Evolutionary conservation across 2,797 vertebrate genomes (phyloP).

Genomic region (Platyrinchus mystaceus): DNA sequence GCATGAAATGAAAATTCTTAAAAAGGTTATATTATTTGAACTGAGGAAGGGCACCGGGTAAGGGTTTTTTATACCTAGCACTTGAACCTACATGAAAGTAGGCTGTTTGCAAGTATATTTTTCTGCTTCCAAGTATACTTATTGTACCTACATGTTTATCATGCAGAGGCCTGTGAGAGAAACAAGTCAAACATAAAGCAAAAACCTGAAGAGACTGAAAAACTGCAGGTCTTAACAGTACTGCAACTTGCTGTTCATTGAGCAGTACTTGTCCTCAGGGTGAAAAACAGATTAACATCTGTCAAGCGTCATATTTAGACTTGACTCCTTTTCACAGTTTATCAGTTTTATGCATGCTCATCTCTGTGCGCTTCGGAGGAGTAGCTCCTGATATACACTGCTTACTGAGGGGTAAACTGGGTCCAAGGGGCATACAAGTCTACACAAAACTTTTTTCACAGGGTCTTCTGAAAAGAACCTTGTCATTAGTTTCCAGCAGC

Average conservation of each 20-base stretch:
- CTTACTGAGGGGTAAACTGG: background rate
- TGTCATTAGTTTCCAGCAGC: background rate
- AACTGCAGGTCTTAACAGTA: background rate
- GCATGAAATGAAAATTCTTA: background rate
- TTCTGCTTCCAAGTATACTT: background rate
- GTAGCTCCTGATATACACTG: background rate
- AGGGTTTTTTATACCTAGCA: background rate
- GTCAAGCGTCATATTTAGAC: background rate
- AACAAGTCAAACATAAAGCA: background rate
- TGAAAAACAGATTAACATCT: background rate
- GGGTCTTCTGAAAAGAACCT: background rate
- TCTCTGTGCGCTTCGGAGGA: background rate
- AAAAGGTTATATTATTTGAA: background rate
- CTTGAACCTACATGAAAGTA: background rate
- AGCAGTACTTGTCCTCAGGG: background rate
- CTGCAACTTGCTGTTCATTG: background rate
- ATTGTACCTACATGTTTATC: background rate
- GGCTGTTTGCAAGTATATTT: background rate
- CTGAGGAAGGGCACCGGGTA: background rate
- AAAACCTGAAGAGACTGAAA: background rate
- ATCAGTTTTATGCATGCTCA: background rate
- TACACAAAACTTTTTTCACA: background rate
- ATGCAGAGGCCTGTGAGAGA: background rate
- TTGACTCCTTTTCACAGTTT: background rate
- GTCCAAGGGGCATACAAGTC: background rate